Conservation (phyloP, 2,113 vertebrate species). For the Barbus barbus region DNA sequence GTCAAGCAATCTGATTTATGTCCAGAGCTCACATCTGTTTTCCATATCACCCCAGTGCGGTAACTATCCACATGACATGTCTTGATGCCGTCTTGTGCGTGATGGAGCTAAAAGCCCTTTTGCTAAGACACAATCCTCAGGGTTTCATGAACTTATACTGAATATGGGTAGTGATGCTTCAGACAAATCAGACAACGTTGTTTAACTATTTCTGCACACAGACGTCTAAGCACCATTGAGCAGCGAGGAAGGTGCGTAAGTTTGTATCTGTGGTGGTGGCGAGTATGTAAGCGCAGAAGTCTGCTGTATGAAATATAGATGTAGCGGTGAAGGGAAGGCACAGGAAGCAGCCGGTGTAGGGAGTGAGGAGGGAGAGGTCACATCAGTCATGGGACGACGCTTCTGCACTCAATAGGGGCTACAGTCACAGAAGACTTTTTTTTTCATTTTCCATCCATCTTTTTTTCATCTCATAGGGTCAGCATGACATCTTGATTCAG, state of each 20-base stretch:
- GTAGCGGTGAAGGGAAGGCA: background rate
- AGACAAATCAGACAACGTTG: background rate
- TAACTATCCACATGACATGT: conserved; percentile 30
- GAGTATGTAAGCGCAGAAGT: background rate
- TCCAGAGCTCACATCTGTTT: conserved; percentile 32
- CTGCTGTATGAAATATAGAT: conserved; percentile 43
- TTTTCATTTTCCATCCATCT: background rate
- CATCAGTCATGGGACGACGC: conserved; percentile 2
- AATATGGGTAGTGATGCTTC: conserved; percentile 2
- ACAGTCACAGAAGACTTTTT: background rate
- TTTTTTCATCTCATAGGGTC: background rate
- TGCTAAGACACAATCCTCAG: background rate
- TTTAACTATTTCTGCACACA: background rate
- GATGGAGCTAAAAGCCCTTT: background rate
- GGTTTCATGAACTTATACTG: background rate
- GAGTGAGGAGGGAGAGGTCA: conserved; percentile 20
- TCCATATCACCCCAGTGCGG: conserved; percentile 27
- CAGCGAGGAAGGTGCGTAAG: background rate
- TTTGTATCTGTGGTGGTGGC: background rate
- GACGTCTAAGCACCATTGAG: background rate
- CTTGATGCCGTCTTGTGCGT: conserved; percentile 5
- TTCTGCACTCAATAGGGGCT: background rate
- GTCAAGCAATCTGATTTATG: conserved; percentile 19
- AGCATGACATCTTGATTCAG: background rate
- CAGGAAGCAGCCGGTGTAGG: conserved; percentile 12